Conservation (phyloP, 2,797 vertebrate genomes). For the Coluber constrictor region DNA sequence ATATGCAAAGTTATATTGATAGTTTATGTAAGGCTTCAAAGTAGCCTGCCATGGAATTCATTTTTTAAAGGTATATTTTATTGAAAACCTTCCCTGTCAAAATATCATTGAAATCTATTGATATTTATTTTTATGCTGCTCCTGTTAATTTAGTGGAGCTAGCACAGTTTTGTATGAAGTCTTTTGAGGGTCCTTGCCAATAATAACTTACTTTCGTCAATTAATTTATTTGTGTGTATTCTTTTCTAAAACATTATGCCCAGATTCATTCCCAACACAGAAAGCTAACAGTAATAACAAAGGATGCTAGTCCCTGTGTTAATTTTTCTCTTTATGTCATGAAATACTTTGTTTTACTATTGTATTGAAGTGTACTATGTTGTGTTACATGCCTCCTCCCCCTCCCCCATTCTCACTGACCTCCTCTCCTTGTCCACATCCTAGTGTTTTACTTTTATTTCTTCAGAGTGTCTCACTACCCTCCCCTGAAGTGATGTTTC, state of each 20-base stretch:
- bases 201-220: background rate
- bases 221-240: background rate
- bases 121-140: background rate
- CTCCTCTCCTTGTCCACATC: background rate
- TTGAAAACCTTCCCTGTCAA: background rate
- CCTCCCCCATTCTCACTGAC: background rate
- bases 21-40: background rate
- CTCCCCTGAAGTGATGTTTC: constrained; percentile 14
- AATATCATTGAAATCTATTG: background rate
- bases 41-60: background rate
- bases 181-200: background rate
- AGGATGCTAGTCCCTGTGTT: background rate
- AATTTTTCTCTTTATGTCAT: background rate
- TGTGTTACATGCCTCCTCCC: background rate
- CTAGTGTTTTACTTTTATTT: background rate
- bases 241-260: background rate
- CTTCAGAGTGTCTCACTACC: background rate
- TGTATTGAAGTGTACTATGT: background rate
- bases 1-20: background rate
- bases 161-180: background rate
- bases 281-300: background rate
- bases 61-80: background rate
- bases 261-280: background rate
- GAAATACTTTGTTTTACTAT: background rate
- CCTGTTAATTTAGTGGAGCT: background rate